Evolutionary conservation across 2,888 invertebrate genomes (phyloP), one percentile per base, ranked within the genome.

Genomic region (Danaus chrysippus): DNA sequence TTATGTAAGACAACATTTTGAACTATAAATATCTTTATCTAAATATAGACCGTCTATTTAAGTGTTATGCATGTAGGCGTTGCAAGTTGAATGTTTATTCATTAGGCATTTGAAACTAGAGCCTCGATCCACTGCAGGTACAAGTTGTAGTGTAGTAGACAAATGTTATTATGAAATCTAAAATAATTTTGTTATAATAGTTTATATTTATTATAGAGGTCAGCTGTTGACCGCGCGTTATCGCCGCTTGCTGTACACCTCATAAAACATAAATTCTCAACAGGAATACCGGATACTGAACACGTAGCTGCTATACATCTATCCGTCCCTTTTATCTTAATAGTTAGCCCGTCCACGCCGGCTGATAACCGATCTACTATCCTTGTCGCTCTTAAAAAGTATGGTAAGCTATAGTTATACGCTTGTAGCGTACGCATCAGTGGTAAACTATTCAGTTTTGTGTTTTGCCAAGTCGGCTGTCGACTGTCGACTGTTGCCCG

Each of bases 201-300:
- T 70, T 74, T 75, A 73, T 70, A 63, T 74, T 34, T 34, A 34
- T 34, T 34, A 75, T 74, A 78, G 77, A 82, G 86, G 84, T 85
- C 86, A 82, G 73, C 64, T 61, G 74, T 68, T 80, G 81, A 78
- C 79, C 78, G 68, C 71, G 69, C 73, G 70, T 76, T 79, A 78
- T 77, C 76, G 75, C 72, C 70, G 60, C 62, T 54, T 67, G 72
- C 71, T 76, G 17, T 49, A 75, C 76, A 83, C 82, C 79, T 80
- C 79, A 78, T 74, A 69, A 76, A 74, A 80, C 78, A 81, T 68
- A 81, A 82, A 83, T 71, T 83, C 84, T 81, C 76, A 73, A 86
- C 85, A 82, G 86, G 85, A 86, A 87, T 86, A 84, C 87, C 87
- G 85, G 87, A 87, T 84, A 83, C 79, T 67, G 59, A 72, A 67